These are phyloP conservation scores for Drosophila eugracilis DNA, from an alignment of 1,140 invertebrate genomes.

Conservation along the genomic window DNA sequence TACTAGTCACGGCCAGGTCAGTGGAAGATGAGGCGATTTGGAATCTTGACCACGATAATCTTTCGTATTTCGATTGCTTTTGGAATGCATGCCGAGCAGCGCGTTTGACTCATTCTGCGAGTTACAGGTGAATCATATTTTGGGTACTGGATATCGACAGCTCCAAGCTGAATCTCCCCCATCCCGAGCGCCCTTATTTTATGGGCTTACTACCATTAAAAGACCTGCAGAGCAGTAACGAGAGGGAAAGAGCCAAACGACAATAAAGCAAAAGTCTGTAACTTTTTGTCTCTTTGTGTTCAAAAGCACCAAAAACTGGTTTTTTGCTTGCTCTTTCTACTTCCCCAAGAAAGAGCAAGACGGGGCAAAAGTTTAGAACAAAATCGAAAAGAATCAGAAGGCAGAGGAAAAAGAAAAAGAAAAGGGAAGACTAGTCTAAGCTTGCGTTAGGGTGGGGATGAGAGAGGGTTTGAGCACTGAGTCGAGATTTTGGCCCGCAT, in stretches of 20 bases:
- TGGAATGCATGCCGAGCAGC: conserved; percentile 24
- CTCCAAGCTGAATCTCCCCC: conserved; percentile 6
- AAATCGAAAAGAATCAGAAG: conserved; percentile 24
- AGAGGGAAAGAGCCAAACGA: conserved; percentile 22
- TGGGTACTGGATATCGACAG: conserved; percentile 25
- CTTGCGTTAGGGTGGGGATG: conserved; percentile 18
- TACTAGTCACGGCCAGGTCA: conserved; percentile 33
- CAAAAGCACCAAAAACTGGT: conserved; percentile 43
- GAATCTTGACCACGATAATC: conserved; percentile 11
- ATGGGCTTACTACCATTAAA: conserved; percentile 14
- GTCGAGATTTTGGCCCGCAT: conserved; percentile 74
- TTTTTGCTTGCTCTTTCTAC: conserved; percentile 1
- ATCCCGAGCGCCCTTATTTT: not conserved
- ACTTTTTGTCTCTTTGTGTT: conserved; percentile 40
- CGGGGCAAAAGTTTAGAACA: conserved; percentile 61
- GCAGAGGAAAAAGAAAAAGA: conserved; percentile 3
- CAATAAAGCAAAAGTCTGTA: conserved; percentile 70
- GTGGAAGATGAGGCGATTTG: conserved; percentile 2
- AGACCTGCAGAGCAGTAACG: conserved; percentile 25
- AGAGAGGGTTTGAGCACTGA: conserved; percentile 15
- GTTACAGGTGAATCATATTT: conserved; percentile 43
- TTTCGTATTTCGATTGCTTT: conserved; percentile 15
- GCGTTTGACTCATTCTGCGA: conserved; percentile 29
- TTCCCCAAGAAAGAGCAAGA: conserved; percentile 2
- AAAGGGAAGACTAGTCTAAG: conserved; percentile 58